A percentile compares a stretch with the other conserved stretches of the same genome.
Evolutionary conservation across 2,113 vertebrate genomes (phyloP).

Genomic region (Larimichthys crocea): DNA sequence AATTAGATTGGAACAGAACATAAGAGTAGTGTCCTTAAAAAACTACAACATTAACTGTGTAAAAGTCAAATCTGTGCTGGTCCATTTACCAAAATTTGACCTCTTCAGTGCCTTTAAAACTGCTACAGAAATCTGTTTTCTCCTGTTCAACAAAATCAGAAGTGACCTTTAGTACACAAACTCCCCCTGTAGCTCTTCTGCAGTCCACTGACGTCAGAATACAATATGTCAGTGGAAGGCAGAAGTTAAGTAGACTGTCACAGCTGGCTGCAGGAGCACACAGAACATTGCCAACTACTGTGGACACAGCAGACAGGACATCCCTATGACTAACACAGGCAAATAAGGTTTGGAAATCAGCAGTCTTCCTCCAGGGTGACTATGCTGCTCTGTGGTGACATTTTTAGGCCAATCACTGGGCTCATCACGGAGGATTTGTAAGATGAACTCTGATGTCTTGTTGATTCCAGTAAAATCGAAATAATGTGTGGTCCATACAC

Average conservation of each 20-base stretch:
- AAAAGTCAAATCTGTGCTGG: neutral
- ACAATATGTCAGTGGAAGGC: slow-evolving; percentile 21
- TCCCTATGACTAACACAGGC: slow-evolving; percentile 59
- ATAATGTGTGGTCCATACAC: slow-evolving; percentile 27
- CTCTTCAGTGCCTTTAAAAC: neutral
- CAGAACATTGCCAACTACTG: neutral
- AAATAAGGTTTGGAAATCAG: slow-evolving; percentile 47
- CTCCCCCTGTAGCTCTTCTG: slow-evolving; percentile 13
- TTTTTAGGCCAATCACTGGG: slow-evolving; percentile 68
- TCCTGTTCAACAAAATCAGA: neutral
- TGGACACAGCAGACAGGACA: slow-evolving; percentile 44
- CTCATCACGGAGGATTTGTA: slow-evolving; percentile 39
- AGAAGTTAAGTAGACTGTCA: slow-evolving; percentile 34
- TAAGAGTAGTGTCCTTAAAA: neutral
- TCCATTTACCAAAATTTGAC: neutral
- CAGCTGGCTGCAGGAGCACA: slow-evolving; percentile 34
- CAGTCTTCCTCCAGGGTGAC: slow-evolving; percentile 48
- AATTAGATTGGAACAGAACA: neutral
- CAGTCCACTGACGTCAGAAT: neutral
- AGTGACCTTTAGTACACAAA: neutral
- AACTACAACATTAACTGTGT: neutral
- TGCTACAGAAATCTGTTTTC: neutral
- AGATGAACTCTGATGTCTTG: slow-evolving; percentile 51
- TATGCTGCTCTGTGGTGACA: slow-evolving; percentile 58
- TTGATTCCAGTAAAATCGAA: slow-evolving; percentile 49